Evolutionary conservation across 2,797 vertebrate species (phyloP), one percentile per base, ranked within the genome.

Genomic region (Macropodus opercularis): DNA sequence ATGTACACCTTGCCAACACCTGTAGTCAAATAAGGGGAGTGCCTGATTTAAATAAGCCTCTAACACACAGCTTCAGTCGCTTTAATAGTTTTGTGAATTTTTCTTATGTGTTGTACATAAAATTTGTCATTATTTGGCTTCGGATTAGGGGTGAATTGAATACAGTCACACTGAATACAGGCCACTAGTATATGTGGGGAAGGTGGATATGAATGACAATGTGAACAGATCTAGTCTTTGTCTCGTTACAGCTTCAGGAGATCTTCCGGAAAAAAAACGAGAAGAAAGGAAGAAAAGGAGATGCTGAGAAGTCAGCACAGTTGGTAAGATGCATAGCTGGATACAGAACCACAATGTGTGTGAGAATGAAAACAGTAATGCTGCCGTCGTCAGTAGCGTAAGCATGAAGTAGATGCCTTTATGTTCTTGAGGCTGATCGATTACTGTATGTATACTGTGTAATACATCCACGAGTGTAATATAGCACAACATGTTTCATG

Each of bases 241-340:
- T 77, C 27, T 66, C 18, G 12, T 73, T 59, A 23, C 82, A 99
- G 97, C 91, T 99, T 44, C 96, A 99, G 89, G 97, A 99, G 79
- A 98, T 99, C 87, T 99, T 98, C 87, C 91, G 96, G 63, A 99
- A 98, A 90, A 98, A 98, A 90, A 98, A 99, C 42, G 96, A 98
- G 83, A 93, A 94, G 76, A 98, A 90, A 86, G 94, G 95, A 81
- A 92, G 93, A 72, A 98, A 92, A 90, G 97, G 97, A 77, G 93
- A 98, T 84, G 94, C 94, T 65, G 95, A 98, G 69, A 98, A 98
- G 72, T 95, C 94, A 23, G 95, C 95, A 17, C 90, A 96, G 91
- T 89, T 99, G 94, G 97, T 99, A 94, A 95, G 94, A 85, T 29
- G 3, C 27, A 29, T 29, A 44, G 41, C 31, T 26, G n/a, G n/a